phyloP scores from a whole-genome alignment of 1,140 invertebrate species.

The Habropoda laboriosa region DNA sequence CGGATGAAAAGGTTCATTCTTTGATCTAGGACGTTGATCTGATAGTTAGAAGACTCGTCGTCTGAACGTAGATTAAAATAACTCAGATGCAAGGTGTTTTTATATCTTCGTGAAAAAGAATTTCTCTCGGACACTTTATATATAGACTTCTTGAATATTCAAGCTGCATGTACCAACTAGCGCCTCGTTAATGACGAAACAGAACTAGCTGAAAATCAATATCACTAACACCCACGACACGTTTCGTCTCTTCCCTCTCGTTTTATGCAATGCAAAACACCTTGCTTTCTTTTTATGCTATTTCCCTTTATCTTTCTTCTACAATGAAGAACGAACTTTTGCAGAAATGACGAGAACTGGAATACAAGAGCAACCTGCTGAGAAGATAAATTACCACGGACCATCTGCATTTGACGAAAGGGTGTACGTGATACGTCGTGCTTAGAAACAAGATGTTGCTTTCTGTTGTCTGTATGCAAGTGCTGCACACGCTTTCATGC shows the following conservation, averaged over 20 bases:
- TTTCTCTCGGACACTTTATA: neutral
- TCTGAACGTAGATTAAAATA: no score
- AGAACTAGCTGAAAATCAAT: neutral
- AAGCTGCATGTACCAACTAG: neutral
- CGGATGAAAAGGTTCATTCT: conserved; percentile 74
- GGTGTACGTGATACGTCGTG: conserved; percentile 52
- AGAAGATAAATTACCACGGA: conserved; percentile 56
- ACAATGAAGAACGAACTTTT: no score
- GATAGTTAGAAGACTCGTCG: no score
- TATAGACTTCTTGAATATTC: conserved; percentile 10
- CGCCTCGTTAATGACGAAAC: neutral
- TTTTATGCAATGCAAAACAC: neutral
- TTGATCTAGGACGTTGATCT: neutral
- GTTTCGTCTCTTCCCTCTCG: no score
- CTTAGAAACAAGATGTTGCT: conserved; percentile 44
- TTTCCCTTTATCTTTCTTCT: neutral
- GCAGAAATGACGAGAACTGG: conserved; percentile 65
- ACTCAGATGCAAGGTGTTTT: neutral
- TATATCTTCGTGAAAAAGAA: neutral
- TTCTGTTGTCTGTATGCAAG: conserved; percentile 57
- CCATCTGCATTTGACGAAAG: conserved; percentile 38
- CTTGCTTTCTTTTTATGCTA: neutral
- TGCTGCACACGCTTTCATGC: conserved; percentile 67
- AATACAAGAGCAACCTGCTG: conserved; percentile 52
- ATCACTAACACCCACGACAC: neutral